Conservation (phyloP, 2,113 vertebrate genomes). For the Hucho hucho region DNA sequence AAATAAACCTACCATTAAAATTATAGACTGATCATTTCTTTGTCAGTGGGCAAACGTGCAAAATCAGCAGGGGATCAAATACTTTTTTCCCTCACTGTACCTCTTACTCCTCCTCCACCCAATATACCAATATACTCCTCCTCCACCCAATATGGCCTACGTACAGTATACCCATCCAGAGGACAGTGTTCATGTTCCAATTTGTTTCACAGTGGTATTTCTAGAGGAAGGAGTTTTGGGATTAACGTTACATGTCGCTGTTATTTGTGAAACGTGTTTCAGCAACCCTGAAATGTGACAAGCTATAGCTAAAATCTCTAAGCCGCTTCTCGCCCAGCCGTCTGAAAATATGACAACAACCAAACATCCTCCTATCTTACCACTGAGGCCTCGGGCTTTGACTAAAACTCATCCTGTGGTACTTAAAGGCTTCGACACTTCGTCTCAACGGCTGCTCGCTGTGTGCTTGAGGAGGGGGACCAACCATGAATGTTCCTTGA, state of each 20-base stretch:
- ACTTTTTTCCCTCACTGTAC: too few relatives aligned
- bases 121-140: too few relatives aligned
- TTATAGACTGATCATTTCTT: too few relatives aligned
- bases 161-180: neutral
- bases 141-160: too few relatives aligned
- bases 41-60: too few relatives aligned
- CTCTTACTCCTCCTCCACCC: too few relatives aligned
- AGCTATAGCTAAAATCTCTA: slow-evolving; percentile 56
- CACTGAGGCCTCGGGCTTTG: slow-evolving; percentile 17
- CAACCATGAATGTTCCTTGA: slow-evolving; percentile 27
- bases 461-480: neutral
- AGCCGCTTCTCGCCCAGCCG: slow-evolving; percentile 18
- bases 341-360: slow-evolving; percentile 46
- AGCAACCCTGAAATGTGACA: slow-evolving; percentile 55
- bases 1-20: too few relatives aligned
- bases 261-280: slow-evolving; percentile 42
- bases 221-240: slow-evolving; percentile 25
- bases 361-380: slow-evolving; percentile 49
- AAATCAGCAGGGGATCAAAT: too few relatives aligned
- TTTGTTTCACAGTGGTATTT: neutral
- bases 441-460: neutral
- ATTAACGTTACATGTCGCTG: slow-evolving; percentile 39
- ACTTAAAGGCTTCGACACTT: neutral
- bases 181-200: neutral
- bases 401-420: neutral